Conservation (phyloP, 2,113 vertebrate species). For the Speoplatyrhinus poulsoni region DNA sequence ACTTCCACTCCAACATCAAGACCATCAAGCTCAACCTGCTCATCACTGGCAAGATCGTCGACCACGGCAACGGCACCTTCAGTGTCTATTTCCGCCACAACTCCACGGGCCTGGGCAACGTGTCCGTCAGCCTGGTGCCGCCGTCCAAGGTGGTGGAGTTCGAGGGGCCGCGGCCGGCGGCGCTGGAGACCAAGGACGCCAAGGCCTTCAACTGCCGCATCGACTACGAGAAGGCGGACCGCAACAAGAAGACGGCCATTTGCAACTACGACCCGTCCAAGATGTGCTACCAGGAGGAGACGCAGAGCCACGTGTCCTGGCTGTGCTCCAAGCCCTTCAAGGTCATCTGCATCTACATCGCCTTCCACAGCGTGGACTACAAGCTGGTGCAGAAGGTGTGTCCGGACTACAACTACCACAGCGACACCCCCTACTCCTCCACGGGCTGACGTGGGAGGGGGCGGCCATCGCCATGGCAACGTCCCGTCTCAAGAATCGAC, state of each 20-base stretch:
- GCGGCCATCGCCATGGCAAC: conserved; percentile 12
- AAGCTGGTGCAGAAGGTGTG: conserved; percentile 99
- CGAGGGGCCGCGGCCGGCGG: conserved; percentile 89
- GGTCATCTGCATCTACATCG: conserved; percentile 99
- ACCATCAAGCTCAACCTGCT: conserved; percentile 98
- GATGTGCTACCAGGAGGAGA: conserved; percentile 98
- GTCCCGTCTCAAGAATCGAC: conserved; percentile 15
- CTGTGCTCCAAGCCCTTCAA: conserved; percentile 98
- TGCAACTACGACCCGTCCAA: conserved; percentile 92
- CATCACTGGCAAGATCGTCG: conserved; percentile 98
- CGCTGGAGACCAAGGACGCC: conserved; percentile 94
- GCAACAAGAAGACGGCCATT: conserved; percentile 95
- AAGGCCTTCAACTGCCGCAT: conserved; percentile 98
- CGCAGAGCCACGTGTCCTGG: conserved; percentile 99
- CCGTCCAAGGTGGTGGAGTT: conserved; percentile 98
- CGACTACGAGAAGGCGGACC: conserved; percentile 98
- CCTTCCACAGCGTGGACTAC: conserved; percentile 98
- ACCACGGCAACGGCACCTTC: conserved; percentile 97
- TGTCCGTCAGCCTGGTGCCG: conserved; percentile 96
- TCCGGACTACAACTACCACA: conserved; percentile 99
- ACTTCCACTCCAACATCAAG: conserved; percentile 99
- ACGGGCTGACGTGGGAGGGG: conserved; percentile 82
- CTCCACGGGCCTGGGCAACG: conserved; percentile 94
- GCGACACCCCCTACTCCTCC: conserved; percentile 94
- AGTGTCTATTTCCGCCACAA: conserved; percentile 99